These are phyloP conservation scores for Sialis lutaria DNA, from an alignment of 2,888 invertebrate species.

Conservation along the genomic window DNA sequence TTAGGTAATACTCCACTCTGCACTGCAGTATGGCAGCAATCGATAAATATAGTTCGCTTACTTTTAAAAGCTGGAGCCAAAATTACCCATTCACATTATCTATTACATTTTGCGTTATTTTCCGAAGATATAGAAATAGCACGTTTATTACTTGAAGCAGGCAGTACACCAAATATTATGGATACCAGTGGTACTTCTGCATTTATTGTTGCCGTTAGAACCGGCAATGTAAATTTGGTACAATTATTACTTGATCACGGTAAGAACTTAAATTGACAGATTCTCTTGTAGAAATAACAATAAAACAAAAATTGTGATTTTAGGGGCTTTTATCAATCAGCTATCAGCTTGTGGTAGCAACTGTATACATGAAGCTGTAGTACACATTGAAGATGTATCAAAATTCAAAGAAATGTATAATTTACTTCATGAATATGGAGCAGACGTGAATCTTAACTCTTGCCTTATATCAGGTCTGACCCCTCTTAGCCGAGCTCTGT, in stretches of 20 bases:
- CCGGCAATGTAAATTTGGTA: conserved; percentile 30
- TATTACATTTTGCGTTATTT: conserved; percentile 48
- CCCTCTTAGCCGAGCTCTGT: conserved; percentile 26
- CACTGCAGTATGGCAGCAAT: conserved; percentile 50
- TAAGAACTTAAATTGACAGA: conserved; percentile 16
- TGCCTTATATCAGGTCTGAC: conserved; percentile 12
- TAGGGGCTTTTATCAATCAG: conserved; percentile 37
- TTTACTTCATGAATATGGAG: conserved; percentile 24
- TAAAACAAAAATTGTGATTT: too few species aligned
- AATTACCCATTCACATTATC: conserved; percentile 47
- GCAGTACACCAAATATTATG: conserved; percentile 39
- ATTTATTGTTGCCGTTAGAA: conserved; percentile 37
- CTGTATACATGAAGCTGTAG: conserved; percentile 43
- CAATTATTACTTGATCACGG: conserved; percentile 35
- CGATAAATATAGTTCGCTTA: conserved; percentile 35
- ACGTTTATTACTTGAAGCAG: conserved; percentile 33
- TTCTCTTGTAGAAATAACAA: too few species aligned
- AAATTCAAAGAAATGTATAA: conserved; percentile 34
- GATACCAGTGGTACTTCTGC: conserved; percentile 53
- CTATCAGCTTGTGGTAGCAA: conserved; percentile 23
- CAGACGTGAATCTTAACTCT: conserved; percentile 21
- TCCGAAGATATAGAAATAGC: conserved; percentile 41
- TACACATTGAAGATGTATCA: conserved; percentile 30
- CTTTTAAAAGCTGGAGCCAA: conserved; percentile 48
- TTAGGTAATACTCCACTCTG: conserved; percentile 49